Base-by-base conservation (phyloP, 2,888 invertebrate species). In the Perdita meconis region DNA sequence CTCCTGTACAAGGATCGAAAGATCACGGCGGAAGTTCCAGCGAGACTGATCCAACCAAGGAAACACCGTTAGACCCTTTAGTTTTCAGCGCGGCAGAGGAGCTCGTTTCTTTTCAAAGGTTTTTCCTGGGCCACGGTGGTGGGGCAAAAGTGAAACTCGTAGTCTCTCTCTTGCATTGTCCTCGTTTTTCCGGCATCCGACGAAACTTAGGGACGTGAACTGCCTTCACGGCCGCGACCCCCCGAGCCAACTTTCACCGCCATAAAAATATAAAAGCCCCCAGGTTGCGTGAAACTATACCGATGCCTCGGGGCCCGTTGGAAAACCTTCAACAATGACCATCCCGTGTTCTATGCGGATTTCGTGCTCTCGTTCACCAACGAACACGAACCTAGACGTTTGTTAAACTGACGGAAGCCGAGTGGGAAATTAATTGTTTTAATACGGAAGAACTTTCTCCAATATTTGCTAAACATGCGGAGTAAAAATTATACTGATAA, bases 181-280 rank as follows among this genome's bases (percentile, higher is more conserved):
- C 85, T 80, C 85, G 89, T 89, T 92, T 91, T 92, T 90, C 89
- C 82, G 76, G 81, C 81, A 81, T 70, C 76, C 76, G 75, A 83
- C 84, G 88, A 90, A 90, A 88, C 87, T 88, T 83, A 84, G 87
- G 87, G 87, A 86, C 86, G 85, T 84, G 84, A 80, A 81, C 85
- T 78, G 78, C 82, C 86, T 83, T 87, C 85, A 86, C 84, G 85
- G 83, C 73, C 81, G 86, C 87, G 90, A 87, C 89, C 89, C 89
- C 88, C 83, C 78, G 82, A 86, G 82, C 81, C 81, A 88, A 92
- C 92, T 92, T 92, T 92, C 91, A 89, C 92, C 87, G 73, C 89
- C 90, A 90, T 91, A 91, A 92, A 92, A 91, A 92, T 90, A 87
- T 88, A 90, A 90, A 88, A 89, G 87, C 86, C 83, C 85, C 83